These are phyloP conservation scores for Sparidentex hasta DNA, from an alignment of 2,797 vertebrate species.

Conservation along the genomic window DNA sequence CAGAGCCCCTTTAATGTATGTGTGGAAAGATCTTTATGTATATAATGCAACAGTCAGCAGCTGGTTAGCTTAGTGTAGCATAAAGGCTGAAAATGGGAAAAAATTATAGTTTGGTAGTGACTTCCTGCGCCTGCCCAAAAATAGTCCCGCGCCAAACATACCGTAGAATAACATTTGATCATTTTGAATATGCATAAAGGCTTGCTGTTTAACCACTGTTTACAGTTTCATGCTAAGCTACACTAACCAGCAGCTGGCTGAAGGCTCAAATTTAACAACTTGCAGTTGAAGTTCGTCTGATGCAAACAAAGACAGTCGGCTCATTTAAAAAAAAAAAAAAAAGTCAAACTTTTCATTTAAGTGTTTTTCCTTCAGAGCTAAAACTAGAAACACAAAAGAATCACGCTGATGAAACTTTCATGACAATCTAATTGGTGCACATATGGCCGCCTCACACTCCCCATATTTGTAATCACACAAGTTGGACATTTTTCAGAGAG, in stretches of 20 bases:
- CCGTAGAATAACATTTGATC: too few species aligned
- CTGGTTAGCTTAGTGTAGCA: background rate
- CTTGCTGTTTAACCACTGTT: too few species aligned
- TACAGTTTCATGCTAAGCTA: background rate
- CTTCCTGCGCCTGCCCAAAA: background rate
- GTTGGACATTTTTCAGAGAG: constrained; percentile 16
- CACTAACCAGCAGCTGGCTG: background rate
- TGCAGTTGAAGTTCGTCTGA: too few species aligned
- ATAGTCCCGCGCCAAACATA: background rate
- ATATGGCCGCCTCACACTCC: background rate
- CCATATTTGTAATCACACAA: background rate
- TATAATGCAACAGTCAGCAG: background rate
- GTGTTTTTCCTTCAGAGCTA: background rate
- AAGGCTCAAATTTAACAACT: background rate
- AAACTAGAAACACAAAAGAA: background rate
- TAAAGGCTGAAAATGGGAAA: background rate
- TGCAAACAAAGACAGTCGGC: background rate
- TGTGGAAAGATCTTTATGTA: too few species aligned
- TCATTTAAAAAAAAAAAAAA: background rate
- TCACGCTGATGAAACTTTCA: background rate
- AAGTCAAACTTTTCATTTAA: background rate
- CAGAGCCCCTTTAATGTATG: too few species aligned
- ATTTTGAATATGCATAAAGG: background rate
- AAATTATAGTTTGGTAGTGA: background rate
- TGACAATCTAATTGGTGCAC: background rate